Base-by-base conservation (phyloP, 2,797 vertebrate genomes). In the Poecile montanus region DNA sequence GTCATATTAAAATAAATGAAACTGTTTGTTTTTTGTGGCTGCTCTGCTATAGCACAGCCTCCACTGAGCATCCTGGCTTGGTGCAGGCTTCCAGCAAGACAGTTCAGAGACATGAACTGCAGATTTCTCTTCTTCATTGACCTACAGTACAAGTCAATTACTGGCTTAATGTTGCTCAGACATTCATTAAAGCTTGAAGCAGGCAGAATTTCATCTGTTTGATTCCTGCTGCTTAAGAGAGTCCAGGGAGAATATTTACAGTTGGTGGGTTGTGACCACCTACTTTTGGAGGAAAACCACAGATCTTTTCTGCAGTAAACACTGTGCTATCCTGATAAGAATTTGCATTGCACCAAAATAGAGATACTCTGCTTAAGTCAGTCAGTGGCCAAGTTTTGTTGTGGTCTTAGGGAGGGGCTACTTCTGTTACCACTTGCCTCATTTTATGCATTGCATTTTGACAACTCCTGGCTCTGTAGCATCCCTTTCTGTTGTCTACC, bases 1-100 rank as follows among this genome's bases (percentile, higher is more conserved):
- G 62, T 62, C 27, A 29, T 66, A 94, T 89, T 91, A 85, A 95
- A 95, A 94, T 79, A 68, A 66, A 89, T 48, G 45, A 93, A 95
- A 89, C 6, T 60, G 62, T 85, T 89, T 61, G 53, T 83, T 93
- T 94, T 85, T 91, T 34, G 91, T 0, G 53, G 68, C 88, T 95
- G 83, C 34, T 92, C 63, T 14, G 62, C 34, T 36, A 32, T 17
- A 71, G n/a, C 62, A 42, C 44, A 77, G 58, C n/a, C 36, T 61
- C 36, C 42, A 25, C 56, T 21, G 65, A 80, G 61, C 13, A 2
- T 36, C 74, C 63, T 47, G 74, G 74, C 40, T 63, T 38, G 54
- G 42, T 32, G 51, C 32, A 62, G 62, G 54, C 74, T 87, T 92
- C 36, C 74, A 93, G 72, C 63, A 79, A 83, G 57, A 74, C 48